These are phyloP conservation scores for Acrocera orbiculus DNA, from an alignment of 2,888 invertebrate species.

Conservation along the genomic window DNA sequence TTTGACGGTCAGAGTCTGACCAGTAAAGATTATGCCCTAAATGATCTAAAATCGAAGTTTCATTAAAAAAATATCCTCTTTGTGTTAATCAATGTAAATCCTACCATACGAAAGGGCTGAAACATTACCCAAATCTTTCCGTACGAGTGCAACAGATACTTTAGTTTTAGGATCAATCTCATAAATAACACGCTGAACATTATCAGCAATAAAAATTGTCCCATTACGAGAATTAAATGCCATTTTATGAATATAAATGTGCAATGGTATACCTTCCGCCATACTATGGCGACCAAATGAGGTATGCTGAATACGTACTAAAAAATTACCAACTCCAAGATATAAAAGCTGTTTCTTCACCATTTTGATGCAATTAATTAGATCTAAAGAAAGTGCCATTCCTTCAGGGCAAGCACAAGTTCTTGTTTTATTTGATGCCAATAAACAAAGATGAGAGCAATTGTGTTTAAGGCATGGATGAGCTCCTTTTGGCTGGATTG, in stretches of 20 bases:
- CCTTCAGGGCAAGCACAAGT: constrained; percentile 63
- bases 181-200: constrained; percentile 30
- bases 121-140: constrained; percentile 33
- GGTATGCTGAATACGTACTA: constrained; percentile 47
- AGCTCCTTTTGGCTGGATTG: constrained; percentile 35
- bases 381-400: constrained; percentile 39
- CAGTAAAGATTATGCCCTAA: constrained; percentile 57
- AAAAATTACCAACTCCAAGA: constrained; percentile 37
- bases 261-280: constrained; percentile 31
- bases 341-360: constrained; percentile 24
- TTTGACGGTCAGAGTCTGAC: constrained; percentile 42
- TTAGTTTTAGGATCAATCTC: constrained; percentile 25
- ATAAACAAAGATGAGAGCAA: constrained; percentile 64
- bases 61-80: not conserved
- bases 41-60: constrained; percentile 48
- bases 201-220: constrained; percentile 36
- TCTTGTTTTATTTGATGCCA: constrained; percentile 38
- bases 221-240: constrained; percentile 44
- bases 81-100: constrained; percentile 6
- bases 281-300: constrained; percentile 46
- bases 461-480: constrained; percentile 45
- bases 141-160: constrained; percentile 21
- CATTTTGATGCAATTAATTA: constrained; percentile 38
- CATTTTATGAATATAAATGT: constrained; percentile 43
- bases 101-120: constrained; percentile 41